Conservation (phyloP, 1,140 invertebrate genomes). For the Heliconius himera region DNA sequence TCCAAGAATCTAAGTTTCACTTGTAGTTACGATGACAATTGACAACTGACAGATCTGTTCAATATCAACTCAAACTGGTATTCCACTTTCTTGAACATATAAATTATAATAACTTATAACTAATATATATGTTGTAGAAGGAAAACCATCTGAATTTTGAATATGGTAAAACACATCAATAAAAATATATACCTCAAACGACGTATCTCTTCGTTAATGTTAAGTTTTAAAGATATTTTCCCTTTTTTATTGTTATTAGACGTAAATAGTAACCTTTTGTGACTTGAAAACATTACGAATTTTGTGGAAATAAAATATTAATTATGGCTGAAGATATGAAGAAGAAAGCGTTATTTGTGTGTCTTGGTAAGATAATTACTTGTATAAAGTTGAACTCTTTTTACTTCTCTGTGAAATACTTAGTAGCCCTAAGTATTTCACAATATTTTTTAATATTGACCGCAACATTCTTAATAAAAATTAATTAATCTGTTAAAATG, state of each 20-base stretch:
- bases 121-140: background rate
- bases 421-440: background rate
- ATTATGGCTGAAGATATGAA: slow-evolving; percentile 30
- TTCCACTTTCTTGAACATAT: background rate
- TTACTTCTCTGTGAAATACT: background rate
- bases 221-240: background rate
- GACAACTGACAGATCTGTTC: background rate
- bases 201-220: background rate
- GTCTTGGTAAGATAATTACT: slow-evolving; percentile 33
- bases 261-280: background rate
- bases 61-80: background rate
- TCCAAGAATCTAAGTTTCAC: background rate
- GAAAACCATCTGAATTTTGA: background rate
- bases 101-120: background rate
- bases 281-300: background rate
- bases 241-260: background rate
- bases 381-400: background rate
- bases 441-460: background rate
- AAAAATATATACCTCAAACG: background rate
- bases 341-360: slow-evolving; percentile 35
- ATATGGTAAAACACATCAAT: background rate
- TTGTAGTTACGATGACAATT: background rate
- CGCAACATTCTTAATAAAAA: background rate
- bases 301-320: background rate
- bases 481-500: background rate